Evolutionary conservation across 64 coral and sea anemone genomes (phyloP), one percentile per base, ranked within the genome.

Genomic region (Montipora foliosa): DNA sequence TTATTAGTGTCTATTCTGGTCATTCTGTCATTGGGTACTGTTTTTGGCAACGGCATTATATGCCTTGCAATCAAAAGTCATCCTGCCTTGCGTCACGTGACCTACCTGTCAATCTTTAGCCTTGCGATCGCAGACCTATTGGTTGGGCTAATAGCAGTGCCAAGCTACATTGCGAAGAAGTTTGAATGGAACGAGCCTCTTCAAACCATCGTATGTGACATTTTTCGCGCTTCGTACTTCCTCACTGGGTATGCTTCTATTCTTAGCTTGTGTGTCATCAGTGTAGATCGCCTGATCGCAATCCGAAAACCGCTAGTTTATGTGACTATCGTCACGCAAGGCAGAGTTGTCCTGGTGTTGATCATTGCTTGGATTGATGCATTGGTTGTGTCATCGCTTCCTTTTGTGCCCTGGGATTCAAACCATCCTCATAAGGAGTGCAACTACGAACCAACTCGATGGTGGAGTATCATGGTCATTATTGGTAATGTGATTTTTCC

Each of bases 391-490:
- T 96, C 98, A 3, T 74, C 79, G 14, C 72, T 99, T 22, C 98
- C 98, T 45, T 99, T 99, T 80, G 11, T 99, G 53, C 92, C 89
- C 11, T 83, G 89, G 59, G 82, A 60, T 45, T 68, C 45, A 55
- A 70, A 82, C 4, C 50, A 29, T 13, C 9, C 49, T 5, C 20
- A 76, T n/a, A 72, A 79, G 14, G 64, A 50, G 45, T 99, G 98
- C 24, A 87, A 89, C 20, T 96, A 96, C 89, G 68, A 62, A 37
- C 95, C 98, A 0, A 84, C 95, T 3, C 29, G 59, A 13, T 94
- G 94, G 95, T 99, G 98, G 98, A 96, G 95, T 47, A 92, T 99
- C 1, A 96, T 96, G 94, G 98, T 99, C 1, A 99, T 99, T 14
- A 58, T 92, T 8, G 47, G 79, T 12, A 99, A 99, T 67, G 98